Percentiles rank a stretch among this genome's conserved stretches.
Conservation (phyloP, 2,797 vertebrate species). For the Pelochelys cantorii region DNA sequence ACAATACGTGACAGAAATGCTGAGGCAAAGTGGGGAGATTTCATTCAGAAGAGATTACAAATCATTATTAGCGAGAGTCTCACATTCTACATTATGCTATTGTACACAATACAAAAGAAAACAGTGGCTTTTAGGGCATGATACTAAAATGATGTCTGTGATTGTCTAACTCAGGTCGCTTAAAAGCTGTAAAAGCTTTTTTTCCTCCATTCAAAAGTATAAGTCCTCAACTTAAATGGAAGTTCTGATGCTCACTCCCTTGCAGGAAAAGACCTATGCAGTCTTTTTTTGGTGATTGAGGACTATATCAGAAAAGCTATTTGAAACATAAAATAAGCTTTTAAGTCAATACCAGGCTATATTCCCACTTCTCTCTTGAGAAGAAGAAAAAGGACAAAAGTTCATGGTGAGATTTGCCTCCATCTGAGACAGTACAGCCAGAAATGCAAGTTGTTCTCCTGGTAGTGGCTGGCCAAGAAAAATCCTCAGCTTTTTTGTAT, state of each 20-base stretch:
- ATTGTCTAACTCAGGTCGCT: neutral
- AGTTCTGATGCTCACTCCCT: no score
- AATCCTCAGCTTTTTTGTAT: neutral
- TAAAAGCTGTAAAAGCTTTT: neutral
- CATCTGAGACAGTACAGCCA: neutral
- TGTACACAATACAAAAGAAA: neutral
- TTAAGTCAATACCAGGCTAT: neutral
- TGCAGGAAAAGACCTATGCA: neutral
- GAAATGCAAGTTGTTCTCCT: neutral
- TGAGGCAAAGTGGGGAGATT: neutral
- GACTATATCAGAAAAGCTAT: neutral
- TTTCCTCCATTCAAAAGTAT: neutral
- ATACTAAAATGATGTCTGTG: neutral
- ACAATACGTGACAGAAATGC: neutral
- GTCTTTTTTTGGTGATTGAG: neutral
- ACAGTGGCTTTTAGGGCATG: neutral
- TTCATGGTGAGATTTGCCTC: neutral
- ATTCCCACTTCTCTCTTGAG: neutral
- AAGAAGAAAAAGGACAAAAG: neutral
- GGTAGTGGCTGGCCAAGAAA: neutral
- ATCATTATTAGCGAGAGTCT: neutral
- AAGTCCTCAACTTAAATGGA: neutral
- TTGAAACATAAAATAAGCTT: neutral
- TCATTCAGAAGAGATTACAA: slow-evolving; percentile 7
- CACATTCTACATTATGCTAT: neutral